These are phyloP conservation scores for Hydrotaea cyrtoneurina DNA, from an alignment of 2,888 invertebrate genomes.

Conservation along the genomic window DNA sequence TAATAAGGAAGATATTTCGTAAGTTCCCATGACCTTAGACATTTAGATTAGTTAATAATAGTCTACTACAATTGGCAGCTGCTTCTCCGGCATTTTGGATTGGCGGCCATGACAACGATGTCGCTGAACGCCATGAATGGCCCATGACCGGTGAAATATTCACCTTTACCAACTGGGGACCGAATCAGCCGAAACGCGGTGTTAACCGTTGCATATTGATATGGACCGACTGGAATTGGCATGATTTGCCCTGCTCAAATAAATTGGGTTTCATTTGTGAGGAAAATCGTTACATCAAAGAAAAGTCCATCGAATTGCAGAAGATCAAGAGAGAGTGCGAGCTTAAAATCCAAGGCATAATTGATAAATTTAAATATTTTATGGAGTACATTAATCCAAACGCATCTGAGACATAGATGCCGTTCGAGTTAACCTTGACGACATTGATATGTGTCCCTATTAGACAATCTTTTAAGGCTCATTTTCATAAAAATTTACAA, in stretches of 20 bases:
- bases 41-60: too few relatives aligned
- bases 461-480: too few relatives aligned
- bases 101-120: conserved; percentile 26
- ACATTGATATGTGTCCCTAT: too few relatives aligned
- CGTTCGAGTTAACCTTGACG: too few relatives aligned
- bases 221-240: conserved; percentile 33
- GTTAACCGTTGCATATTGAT: conserved; percentile 32
- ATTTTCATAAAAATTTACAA: too few relatives aligned
- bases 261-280: too few relatives aligned
- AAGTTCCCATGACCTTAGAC: too few relatives aligned
- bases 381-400: neutral
- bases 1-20: too few relatives aligned
- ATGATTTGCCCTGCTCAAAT: conserved; percentile 22
- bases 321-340: too few relatives aligned
- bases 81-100: conserved; percentile 14
- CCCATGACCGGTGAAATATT: conserved; percentile 25
- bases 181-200: conserved; percentile 17
- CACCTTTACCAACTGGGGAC: conserved; percentile 43
- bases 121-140: conserved; percentile 46
- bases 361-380: neutral
- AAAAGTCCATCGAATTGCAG: neutral
- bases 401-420: too few relatives aligned
- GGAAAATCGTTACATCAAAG: conserved; percentile 30
- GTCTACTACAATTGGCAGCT: too few relatives aligned
- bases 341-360: neutral